phyloP scores from a whole-genome alignment of 2,797 vertebrate species.

The Caiman crocodilus region DNA sequence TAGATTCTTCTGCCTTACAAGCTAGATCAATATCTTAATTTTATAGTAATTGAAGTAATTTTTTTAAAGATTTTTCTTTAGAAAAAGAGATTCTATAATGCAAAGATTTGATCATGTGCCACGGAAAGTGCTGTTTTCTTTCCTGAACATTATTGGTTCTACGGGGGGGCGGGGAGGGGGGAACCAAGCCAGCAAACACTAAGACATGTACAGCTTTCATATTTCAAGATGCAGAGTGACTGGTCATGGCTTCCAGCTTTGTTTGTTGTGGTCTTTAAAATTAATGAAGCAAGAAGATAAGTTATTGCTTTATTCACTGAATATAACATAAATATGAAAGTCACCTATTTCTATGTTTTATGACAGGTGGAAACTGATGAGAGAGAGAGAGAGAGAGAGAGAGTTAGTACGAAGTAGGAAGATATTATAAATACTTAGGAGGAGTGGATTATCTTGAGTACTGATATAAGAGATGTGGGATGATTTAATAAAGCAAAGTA shows the following conservation, averaged over 20 bases:
- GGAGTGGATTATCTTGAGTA: too few species aligned
- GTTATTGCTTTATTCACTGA: neutral
- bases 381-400: too few species aligned
- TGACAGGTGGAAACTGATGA: too few species aligned
- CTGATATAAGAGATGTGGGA: too few species aligned
- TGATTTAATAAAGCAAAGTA: too few species aligned
- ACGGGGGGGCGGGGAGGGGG: too few species aligned
- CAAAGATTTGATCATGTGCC: neutral
- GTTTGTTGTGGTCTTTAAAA: neutral
- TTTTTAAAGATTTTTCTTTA: neutral
- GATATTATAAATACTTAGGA: too few species aligned
- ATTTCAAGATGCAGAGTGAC: rapidly evolving
- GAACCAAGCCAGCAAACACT: neutral
- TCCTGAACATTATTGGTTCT: neutral
- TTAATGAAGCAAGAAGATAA: neutral
- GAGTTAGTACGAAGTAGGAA: too few species aligned
- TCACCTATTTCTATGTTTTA: too few species aligned
- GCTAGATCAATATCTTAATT: neutral
- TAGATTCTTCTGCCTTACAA: neutral
- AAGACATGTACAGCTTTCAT: neutral
- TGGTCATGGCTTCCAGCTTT: neutral
- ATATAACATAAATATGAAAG: neutral
- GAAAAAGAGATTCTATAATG: neutral
- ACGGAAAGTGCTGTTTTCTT: rapidly evolving
- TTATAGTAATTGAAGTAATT: neutral